Conservation (phyloP, 2,888 invertebrate genomes). For the Thymelicus acteon region DNA sequence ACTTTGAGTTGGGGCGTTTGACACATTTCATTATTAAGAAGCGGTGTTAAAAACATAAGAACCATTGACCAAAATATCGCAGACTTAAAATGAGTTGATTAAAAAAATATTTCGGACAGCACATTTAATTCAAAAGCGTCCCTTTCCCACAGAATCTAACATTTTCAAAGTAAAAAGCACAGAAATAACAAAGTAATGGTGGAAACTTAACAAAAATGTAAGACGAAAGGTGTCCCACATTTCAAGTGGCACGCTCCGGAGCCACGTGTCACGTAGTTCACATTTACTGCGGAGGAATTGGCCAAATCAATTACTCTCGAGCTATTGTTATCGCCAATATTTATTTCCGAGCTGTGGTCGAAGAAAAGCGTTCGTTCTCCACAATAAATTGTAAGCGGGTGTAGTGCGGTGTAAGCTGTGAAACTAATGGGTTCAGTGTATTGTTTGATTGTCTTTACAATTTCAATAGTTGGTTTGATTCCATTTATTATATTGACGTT, state of each 20-base stretch:
- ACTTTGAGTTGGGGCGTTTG: too few species aligned
- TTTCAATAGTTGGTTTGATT: neutral
- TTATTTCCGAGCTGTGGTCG: conserved; percentile 31
- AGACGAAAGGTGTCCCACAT: neutral
- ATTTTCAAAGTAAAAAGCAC: too few species aligned
- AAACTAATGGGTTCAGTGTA: conserved; percentile 23
- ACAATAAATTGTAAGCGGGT: conserved; percentile 41
- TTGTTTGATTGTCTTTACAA: neutral
- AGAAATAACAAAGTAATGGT: too few species aligned
- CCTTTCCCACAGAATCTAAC: too few species aligned
- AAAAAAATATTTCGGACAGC: too few species aligned
- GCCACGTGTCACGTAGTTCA: conserved; percentile 21
- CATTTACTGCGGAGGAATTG: conserved; percentile 34
- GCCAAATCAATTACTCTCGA: conserved; percentile 35
- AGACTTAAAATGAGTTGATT: too few species aligned
- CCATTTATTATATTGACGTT: neutral
- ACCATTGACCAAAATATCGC: too few species aligned
- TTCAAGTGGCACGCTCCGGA: conserved; percentile 3
- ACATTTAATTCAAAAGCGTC: too few species aligned
- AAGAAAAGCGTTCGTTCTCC: conserved; percentile 39
- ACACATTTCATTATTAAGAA: too few species aligned
- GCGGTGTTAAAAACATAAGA: too few species aligned
- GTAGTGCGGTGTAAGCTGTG: conserved; percentile 22
- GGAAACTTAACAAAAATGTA: too few species aligned
- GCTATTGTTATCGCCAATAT: conserved; percentile 37